Conservation (phyloP, 2,797 vertebrate species). For the Gadopsis bispinosus region DNA sequence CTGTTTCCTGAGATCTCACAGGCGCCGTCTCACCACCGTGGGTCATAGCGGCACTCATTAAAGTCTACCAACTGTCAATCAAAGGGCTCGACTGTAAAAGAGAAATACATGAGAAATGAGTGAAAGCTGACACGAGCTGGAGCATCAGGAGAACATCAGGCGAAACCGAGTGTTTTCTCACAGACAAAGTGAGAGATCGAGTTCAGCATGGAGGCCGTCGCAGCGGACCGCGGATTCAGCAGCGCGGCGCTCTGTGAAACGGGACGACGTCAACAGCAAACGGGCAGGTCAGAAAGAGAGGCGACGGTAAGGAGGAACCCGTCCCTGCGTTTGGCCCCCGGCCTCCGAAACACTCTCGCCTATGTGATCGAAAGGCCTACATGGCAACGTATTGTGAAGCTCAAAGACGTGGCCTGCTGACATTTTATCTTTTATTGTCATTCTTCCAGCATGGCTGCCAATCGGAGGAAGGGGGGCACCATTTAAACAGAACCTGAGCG, state of each 20-base stretch:
- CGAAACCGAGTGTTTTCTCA: neutral
- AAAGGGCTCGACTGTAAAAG: neutral
- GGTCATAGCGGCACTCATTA: neutral
- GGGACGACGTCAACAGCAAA: neutral
- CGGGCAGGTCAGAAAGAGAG: neutral
- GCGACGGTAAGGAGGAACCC: neutral
- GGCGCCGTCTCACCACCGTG: too few relatives aligned
- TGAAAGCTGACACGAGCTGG: neutral
- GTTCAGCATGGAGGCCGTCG: neutral
- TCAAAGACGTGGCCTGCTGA: neutral
- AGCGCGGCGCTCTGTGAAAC: neutral
- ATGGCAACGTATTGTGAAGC: neutral
- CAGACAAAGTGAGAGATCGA: neutral
- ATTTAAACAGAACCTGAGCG: conserved; percentile 26
- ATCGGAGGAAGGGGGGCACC: neutral
- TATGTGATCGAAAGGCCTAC: neutral
- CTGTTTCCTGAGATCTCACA: neutral
- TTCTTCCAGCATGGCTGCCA: conserved; percentile 13
- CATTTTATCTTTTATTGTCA: neutral
- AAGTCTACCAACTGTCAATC: neutral
- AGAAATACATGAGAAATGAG: neutral
- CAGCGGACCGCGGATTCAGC: neutral
- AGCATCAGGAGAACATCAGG: neutral
- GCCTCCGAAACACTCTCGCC: neutral
- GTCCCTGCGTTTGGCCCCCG: neutral